Evolutionary conservation across 2,113 vertebrate genomes (phyloP), one percentile per base, ranked within the genome.

Genomic region (Nansenia antarctica): DNA sequence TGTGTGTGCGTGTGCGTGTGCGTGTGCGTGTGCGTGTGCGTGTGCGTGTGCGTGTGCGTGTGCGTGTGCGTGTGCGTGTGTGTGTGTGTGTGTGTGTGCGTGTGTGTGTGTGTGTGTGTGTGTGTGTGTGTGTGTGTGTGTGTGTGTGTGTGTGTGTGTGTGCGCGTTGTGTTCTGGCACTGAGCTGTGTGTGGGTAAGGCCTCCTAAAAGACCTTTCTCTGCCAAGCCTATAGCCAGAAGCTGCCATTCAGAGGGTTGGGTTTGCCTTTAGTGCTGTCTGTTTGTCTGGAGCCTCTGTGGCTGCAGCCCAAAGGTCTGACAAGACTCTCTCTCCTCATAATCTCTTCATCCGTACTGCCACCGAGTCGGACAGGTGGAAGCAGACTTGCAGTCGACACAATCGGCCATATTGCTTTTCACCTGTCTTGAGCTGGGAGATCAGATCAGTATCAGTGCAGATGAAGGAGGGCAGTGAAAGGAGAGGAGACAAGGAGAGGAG

Each of bases 211-310:
- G 39, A 42, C n/a, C n/a, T n/a, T n/a, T n/a, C n/a, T 42, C 39
- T 42, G 39, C 39, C 39, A 42, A n/a, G n/a, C n/a, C n/a, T n/a
- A n/a, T n/a, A n/a, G n/a, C n/a, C n/a, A n/a, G n/a, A n/a, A n/a
- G n/a, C n/a, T n/a, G 29, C n/a, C 9, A 29, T 26, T 22, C 52
- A 24, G 52, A 22, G 24, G 8, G 52, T 24, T 54, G 24, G 8
- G 52, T 24, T 11, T 22, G 37, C n/a, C 20, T 54, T 9, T 54
- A 20, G 31, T 18, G 20, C 15, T 60, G 31, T 60, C 29, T 32
- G 31, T 31, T 2, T 32, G 82, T 79, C 47, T 82, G 32, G 81
- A 67, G 24, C 27, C 8, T 79, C 47, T 82, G 32, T 82, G 69
- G 24, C 27, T 8, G 22, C 61, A 26, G 42, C n/a, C n/a, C n/a